Conservation (phyloP, 2,113 vertebrate species). For the Oreamnos americanus region DNA sequence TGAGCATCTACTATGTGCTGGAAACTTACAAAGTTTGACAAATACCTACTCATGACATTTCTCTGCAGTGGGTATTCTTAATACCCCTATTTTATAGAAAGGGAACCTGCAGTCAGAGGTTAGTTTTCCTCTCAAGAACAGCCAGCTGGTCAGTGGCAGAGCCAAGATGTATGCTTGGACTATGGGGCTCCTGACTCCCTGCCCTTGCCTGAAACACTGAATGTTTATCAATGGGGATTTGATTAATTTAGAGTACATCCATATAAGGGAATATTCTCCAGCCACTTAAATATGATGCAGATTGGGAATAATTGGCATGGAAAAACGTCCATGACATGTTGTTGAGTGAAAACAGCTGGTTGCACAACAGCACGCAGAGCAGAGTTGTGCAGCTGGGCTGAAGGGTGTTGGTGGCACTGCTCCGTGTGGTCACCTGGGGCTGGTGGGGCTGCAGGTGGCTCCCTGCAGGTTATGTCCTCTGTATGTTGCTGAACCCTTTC, state of each 20-base stretch:
- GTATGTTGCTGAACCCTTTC: background rate
- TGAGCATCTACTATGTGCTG: background rate
- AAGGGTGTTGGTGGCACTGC: rapidly evolving
- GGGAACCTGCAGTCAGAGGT: background rate
- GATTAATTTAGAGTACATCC: background rate
- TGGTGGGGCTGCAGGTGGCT: background rate
- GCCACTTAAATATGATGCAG: background rate
- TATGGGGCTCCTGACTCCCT: background rate
- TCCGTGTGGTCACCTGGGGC: background rate
- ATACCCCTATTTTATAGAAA: background rate
- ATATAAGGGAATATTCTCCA: background rate
- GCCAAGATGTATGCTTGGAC: background rate
- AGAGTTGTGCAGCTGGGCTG: background rate
- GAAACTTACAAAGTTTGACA: background rate
- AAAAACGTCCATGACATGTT: background rate
- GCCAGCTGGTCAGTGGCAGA: background rate
- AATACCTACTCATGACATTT: background rate
- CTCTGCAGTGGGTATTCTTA: background rate
- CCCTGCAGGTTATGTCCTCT: background rate
- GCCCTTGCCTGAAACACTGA: background rate
- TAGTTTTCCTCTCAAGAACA: background rate
- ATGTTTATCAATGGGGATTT: background rate
- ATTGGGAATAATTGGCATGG: background rate
- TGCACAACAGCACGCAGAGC: background rate
- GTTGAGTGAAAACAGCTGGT: background rate